Evolutionary conservation across 2,113 vertebrate species (phyloP).

Genomic region (Phylloscopus whistleri): DNA sequence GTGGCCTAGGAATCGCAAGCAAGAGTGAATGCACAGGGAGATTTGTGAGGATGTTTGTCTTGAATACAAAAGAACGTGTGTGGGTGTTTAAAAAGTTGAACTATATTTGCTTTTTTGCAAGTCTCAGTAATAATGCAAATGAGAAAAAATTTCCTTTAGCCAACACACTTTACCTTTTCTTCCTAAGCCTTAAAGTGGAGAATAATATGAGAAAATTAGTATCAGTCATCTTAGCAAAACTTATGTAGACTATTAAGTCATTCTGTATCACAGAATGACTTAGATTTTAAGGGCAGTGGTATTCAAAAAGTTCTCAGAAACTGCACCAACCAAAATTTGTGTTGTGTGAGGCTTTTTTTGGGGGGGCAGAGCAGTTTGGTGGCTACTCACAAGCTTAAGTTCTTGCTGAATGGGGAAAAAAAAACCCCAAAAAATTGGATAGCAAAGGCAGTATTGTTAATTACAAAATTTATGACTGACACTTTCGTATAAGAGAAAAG

Average conservation of each 20-base stretch:
- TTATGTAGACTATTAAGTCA: fast-evolving
- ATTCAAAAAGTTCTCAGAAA: background rate
- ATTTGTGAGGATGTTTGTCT: background rate
- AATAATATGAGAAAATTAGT: background rate
- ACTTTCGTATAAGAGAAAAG: background rate
- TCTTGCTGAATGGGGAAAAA: background rate
- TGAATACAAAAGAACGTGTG: background rate
- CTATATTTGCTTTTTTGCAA: background rate
- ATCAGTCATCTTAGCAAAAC: background rate
- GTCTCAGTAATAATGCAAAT: background rate
- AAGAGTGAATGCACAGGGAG: background rate
- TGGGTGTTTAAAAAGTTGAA: background rate
- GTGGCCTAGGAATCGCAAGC: background rate
- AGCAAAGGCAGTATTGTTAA: background rate
- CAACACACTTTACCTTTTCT: background rate
- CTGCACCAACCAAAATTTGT: background rate
- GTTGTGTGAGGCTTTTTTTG: background rate
- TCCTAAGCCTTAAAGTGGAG: background rate
- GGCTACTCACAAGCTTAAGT: background rate
- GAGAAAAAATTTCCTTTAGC: background rate
- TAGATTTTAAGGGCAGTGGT: background rate
- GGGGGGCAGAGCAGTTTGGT: background rate
- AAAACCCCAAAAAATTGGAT: fast-evolving
- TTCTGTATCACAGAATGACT: fast-evolving
- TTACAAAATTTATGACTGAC: background rate